Evolutionary conservation across 2,888 invertebrate species (phyloP), one percentile per base, ranked within the genome.

Genomic region (Mesorhabditis belari): DNA sequence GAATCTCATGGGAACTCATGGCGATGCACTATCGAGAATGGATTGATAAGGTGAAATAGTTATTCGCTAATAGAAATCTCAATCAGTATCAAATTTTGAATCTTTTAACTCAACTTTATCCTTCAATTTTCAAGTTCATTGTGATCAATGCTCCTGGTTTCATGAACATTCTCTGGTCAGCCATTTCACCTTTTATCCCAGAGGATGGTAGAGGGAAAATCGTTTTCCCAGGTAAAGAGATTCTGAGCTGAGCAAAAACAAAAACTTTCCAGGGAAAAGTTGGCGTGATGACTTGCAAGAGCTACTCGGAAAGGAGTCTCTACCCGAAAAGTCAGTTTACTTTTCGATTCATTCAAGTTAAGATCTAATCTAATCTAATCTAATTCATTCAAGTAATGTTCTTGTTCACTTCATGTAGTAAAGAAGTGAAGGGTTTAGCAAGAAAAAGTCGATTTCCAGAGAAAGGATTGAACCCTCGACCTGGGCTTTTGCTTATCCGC

Each of bases 1-100:
- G 71, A n/a, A 66, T 71, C 51, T 67, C 70, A 0, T 73, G 73
- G 73, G 69, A 70, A 53, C 57, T 70, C n/a, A 63, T 66, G 52
- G 73, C 61, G 17, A 62, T 60, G 19, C 68, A 73, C 54, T 73
- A 71, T 55, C 60, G 71, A 12, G 73, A 73, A 52, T 71, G 69
- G 52, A 71, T 73, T 35, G 71, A 71, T 56, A 71, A 35, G 44
- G 44, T 35, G 12, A n/a, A n/a, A n/a, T n/a, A n/a, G n/a, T n/a
- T n/a, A n/a, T n/a, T n/a, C n/a, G n/a, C n/a, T n/a, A n/a, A n/a
- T n/a, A n/a, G n/a, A n/a, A n/a, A n/a, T n/a, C n/a, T n/a, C n/a
- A n/a, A n/a, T n/a, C n/a, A n/a, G n/a, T n/a, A n/a, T n/a, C n/a
- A n/a, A n/a, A n/a, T n/a, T n/a, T n/a, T n/a, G n/a, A n/a, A n/a